Percentiles rank a stretch among this genome's conserved stretches.
Evolutionary conservation across 2,797 vertebrate genomes (phyloP).

Genomic region (Orestias chungarensis): DNA sequence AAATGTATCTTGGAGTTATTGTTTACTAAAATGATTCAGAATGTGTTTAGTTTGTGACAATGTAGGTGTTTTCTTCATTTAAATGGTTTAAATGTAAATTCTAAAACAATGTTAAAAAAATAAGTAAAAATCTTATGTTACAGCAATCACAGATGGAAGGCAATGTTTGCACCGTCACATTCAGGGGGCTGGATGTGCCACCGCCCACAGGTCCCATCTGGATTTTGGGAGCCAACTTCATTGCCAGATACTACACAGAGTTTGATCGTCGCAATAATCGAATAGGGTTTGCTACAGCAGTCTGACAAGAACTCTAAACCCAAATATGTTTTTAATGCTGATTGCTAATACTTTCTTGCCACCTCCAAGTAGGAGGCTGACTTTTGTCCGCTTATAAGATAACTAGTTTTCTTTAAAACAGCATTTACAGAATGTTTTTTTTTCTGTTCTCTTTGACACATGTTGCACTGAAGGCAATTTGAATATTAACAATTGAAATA

Average conservation of each 20-base stretch:
- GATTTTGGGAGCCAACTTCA: conserved; percentile 95
- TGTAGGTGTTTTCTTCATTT: too few species aligned
- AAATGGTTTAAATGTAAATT: too few species aligned
- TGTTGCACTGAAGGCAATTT: conserved; percentile 45
- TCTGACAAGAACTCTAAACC: conserved; percentile 71
- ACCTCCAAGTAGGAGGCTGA: not conserved
- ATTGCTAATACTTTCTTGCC: not conserved
- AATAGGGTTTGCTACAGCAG: conserved; percentile 92
- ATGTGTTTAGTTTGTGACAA: not conserved
- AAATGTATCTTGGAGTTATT: not conserved
- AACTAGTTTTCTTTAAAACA: conserved; percentile 7
- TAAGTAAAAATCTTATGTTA: not conserved
- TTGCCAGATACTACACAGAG: conserved; percentile 93
- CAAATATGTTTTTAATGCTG: conserved; percentile 16
- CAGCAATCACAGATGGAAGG: conserved; percentile 87
- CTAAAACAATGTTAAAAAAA: too few species aligned
- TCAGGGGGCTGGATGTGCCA: conserved; percentile 89
- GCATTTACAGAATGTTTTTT: conserved; percentile 13
- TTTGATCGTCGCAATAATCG: conserved; percentile 93
- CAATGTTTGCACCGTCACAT: conserved; percentile 87
- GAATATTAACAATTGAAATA: conserved; percentile 50
- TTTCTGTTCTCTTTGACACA: conserved; percentile 1
- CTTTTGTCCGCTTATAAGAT: conserved; percentile 7
- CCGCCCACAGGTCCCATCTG: conserved; percentile 92
- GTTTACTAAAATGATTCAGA: not conserved